Conservation (phyloP, 2,888 invertebrate species). For the Aphelenchoides bicaudatus region DNA sequence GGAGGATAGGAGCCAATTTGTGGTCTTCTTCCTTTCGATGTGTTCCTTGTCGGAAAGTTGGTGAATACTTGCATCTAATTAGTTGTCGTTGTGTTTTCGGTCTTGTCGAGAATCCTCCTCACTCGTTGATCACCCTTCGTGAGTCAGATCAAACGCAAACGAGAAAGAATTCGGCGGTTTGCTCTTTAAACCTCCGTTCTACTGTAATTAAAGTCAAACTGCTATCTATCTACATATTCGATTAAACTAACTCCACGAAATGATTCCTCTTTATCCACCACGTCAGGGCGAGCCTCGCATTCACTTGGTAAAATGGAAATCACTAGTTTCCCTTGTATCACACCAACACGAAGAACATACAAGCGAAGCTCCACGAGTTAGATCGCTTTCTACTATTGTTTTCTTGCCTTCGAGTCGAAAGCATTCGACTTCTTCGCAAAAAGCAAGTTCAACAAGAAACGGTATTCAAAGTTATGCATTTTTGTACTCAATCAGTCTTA, state of each 20-base stretch:
- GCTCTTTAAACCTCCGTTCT: background rate
- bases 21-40: too few species aligned
- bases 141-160: too few species aligned
- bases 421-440: background rate
- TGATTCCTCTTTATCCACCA: slow-evolving; percentile 15
- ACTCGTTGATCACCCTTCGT: too few species aligned
- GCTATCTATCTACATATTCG: background rate
- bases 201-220: background rate
- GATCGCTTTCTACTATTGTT: slow-evolving; percentile 9
- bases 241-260: background rate
- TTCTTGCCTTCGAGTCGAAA: slow-evolving; percentile 3
- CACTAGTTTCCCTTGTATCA: background rate
- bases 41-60: too few species aligned
- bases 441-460: background rate
- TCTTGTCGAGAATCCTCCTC: too few species aligned
- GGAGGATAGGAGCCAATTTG: too few species aligned
- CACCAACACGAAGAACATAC: too few species aligned
- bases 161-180: background rate
- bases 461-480: background rate
- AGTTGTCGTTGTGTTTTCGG: too few species aligned
- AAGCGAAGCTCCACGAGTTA: background rate
- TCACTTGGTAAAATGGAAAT: slow-evolving; percentile 1
- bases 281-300: background rate
- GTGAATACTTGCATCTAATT: too few species aligned
- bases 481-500: background rate